Base-by-base conservation (phyloP, 1,140 invertebrate genomes). In the Vanessa atalanta region DNA sequence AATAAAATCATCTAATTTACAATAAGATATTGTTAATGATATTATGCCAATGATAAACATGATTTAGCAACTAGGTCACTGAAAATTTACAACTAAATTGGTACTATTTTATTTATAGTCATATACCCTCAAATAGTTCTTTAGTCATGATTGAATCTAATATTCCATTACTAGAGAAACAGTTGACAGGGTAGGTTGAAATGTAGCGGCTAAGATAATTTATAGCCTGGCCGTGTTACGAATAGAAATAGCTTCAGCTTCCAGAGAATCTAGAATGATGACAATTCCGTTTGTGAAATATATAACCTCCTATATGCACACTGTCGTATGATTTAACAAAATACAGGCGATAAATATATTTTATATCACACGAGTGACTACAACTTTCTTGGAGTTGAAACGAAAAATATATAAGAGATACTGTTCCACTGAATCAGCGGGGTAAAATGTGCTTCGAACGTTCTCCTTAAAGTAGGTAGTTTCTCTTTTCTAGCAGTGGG, bases 131-230 rank as follows among this genome's bases (percentile, higher is more conserved):
- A 61, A 61, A 61, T 26, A 37, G 57, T 61, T 37, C 63, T 63
- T 70, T 70, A 63, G 61, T 70, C 68, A 70, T 50, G 68, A 69
- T 69, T 69, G 57, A 70, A 70, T 70, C 57, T 70, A 70, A 70
- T 70, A 70, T 70, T 70, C 68, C 68, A 70, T 70, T 70, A 70
- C 68, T 70, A 50, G 57, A 50, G 68, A 61, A 74, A 74, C 66
- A 74, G 72, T 74, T 74, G 72, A 74, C 66, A 67, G 72, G 57
- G 57, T 37, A 23, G 26, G 66, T 61, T 74, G 72, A 74, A 74
- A 69, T 69, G 72, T 69, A 69, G 72, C 66, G 65, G 66, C 14
- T 23, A 67, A 74, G 72, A 69, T 74, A 74, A 73, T 73, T 73
- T 73, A 73, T 68, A 63, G 72, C 65, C 16, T 55, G 51, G 55